Conservation (phyloP, 2,797 vertebrate genomes). For the Pseudochromis fuscus region DNA sequence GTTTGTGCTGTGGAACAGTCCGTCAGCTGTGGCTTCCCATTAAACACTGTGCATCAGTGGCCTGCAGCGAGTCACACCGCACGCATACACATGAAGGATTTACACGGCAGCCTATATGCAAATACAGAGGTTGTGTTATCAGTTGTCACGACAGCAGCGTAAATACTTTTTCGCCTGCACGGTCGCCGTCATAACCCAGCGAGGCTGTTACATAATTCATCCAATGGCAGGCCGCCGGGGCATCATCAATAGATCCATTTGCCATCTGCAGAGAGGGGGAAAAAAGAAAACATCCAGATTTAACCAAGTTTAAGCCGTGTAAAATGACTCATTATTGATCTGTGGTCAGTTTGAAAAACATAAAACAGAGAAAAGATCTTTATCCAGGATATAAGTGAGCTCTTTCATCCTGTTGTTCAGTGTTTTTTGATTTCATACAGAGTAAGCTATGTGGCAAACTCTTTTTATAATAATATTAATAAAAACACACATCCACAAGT, state of each 20-base stretch:
- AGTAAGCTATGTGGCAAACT: not conserved
- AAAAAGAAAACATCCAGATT: slow-evolving; percentile 23
- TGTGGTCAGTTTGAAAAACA: slow-evolving; percentile 16
- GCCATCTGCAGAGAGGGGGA: slow-evolving; percentile 42
- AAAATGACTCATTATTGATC: slow-evolving; percentile 29
- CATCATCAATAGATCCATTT: slow-evolving; percentile 69
- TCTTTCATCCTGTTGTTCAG: too few species aligned
- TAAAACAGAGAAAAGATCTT: not conserved
- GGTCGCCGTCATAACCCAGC: slow-evolving; percentile 55
- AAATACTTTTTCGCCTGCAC: slow-evolving; percentile 50
- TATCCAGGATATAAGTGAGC: not conserved
- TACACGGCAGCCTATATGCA: slow-evolving; percentile 57
- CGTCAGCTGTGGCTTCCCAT: slow-evolving; percentile 50
- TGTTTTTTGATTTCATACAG: not conserved
- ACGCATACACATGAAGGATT: slow-evolving; percentile 43
- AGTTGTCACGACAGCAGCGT: slow-evolving; percentile 66
- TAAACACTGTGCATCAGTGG: slow-evolving; percentile 53
- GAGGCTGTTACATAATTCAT: slow-evolving; percentile 79
- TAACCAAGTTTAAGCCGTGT: slow-evolving; percentile 21
- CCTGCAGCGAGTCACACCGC: slow-evolving; percentile 43
- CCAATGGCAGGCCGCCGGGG: slow-evolving; percentile 55
- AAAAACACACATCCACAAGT: not conserved
- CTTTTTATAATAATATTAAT: not conserved
- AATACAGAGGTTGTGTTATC: slow-evolving; percentile 64
- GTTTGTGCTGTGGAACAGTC: slow-evolving; percentile 22